phyloP scores from a whole-genome alignment of 2,797 vertebrate species.

The Hoplostethus atlanticus region DNA sequence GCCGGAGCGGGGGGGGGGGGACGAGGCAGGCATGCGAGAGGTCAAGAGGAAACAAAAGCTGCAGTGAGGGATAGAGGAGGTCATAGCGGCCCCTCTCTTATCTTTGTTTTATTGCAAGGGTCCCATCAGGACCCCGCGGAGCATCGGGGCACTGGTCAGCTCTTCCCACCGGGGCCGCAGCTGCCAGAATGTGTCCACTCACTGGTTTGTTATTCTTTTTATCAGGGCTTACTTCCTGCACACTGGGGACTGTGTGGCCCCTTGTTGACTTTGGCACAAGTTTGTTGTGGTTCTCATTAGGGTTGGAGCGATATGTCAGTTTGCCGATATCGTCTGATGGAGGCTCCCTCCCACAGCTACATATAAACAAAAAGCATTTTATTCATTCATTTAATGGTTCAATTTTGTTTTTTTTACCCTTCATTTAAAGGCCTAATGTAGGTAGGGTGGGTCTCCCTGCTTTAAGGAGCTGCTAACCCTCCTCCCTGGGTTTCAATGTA shows the following conservation, averaged over 20 bases:
- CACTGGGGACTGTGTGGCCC: constrained; percentile 47
- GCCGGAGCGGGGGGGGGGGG: constrained; percentile 42
- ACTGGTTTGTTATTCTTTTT: constrained; percentile 71
- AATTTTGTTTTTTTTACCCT: too few species aligned
- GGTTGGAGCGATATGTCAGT: neutral
- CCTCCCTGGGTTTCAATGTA: too few species aligned
- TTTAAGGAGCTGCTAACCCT: too few species aligned
- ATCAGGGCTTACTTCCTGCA: constrained; percentile 72
- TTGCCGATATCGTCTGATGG: constrained; percentile 10
- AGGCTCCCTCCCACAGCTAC: too few species aligned
- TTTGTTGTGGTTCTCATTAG: constrained; percentile 50
- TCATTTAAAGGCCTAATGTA: too few species aligned
- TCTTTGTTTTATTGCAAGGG: constrained; percentile 73
- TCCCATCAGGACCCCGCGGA: constrained; percentile 49
- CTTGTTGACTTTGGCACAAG: constrained; percentile 73
- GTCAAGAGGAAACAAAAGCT: constrained; percentile 71
- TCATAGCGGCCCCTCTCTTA: constrained; percentile 57
- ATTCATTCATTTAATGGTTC: too few species aligned
- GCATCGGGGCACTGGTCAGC: constrained; percentile 25
- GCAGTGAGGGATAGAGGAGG: constrained; percentile 45
- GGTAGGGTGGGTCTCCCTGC: too few species aligned
- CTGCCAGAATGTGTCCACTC: constrained; percentile 45
- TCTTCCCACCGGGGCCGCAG: constrained; percentile 41
- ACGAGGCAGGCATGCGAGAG: constrained; percentile 45
- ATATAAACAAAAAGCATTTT: too few species aligned